phyloP scores from a whole-genome alignment of 2,888 invertebrate genomes.

The Oasisia sp. region DNA sequence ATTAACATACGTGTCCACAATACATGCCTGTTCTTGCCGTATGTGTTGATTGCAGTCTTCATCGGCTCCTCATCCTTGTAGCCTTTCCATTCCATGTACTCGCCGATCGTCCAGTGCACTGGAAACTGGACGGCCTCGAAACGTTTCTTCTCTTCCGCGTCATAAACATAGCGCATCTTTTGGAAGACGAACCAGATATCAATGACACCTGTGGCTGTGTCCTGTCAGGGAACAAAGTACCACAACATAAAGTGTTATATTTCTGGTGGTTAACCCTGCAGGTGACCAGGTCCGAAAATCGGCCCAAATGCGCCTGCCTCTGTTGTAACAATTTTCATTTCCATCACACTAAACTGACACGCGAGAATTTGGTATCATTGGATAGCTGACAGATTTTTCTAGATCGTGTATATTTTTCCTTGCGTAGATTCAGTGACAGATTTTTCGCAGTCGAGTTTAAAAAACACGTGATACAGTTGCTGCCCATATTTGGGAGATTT shows the following conservation, averaged over 20 bases:
- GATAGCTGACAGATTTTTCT: no score
- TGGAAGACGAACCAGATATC: constrained; percentile 91
- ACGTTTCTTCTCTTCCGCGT: constrained; percentile 77
- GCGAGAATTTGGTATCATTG: no score
- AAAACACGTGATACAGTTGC: no score
- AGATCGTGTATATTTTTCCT: no score
- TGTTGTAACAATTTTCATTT: no score
- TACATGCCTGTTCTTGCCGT: constrained; percentile 88
- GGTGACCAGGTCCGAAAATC: no score
- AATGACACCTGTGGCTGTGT: constrained; percentile 32
- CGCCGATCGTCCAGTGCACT: constrained; percentile 68
- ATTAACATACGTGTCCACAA: not conserved
- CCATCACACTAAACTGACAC: no score
- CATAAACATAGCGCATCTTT: constrained; percentile 95
- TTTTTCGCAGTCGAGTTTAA: no score
- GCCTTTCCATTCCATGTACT: constrained; percentile 80
- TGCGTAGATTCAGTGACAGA: no score
- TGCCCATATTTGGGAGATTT: no score
- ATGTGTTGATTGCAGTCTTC: constrained; percentile 79
- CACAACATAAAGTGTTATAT: not conserved
- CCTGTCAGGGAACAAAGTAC: constrained; percentile 27
- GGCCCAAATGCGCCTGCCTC: no score
- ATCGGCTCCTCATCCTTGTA: constrained; percentile 85
- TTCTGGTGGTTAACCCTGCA: no score
- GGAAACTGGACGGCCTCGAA: constrained; percentile 90